Percentiles rank a stretch among this genome's conserved stretches.
These are phyloP conservation scores for Eretmochelys imbricata DNA, from an alignment of 2,113 vertebrate genomes.

Conservation along the genomic window DNA sequence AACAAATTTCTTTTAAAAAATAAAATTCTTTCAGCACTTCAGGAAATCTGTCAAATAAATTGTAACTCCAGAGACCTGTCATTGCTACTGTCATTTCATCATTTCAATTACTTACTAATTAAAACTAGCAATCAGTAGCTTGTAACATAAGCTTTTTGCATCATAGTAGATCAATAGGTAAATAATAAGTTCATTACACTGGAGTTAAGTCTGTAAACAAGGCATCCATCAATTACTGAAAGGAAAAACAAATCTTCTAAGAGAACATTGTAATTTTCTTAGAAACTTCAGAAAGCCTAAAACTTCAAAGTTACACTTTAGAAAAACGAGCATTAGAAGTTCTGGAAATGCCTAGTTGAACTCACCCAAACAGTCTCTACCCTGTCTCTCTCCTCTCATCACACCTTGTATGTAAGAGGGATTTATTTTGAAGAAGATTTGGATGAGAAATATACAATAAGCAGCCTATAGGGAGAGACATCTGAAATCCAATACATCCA, in stretches of 20 bases:
- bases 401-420: neutral
- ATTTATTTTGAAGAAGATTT: neutral
- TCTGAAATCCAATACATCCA: neutral
- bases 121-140: neutral
- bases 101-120: conserved; percentile 13
- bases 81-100: neutral
- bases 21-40: neutral
- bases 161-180: neutral
- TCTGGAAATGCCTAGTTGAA: neutral
- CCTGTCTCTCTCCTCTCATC: neutral
- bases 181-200: neutral
- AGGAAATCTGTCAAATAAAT: neutral
- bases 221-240: neutral
- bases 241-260: neutral
- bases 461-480: neutral
- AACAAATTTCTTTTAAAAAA: neutral
- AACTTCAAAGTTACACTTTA: neutral
- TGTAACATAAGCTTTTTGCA: neutral
- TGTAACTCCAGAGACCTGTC: neutral
- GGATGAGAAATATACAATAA: neutral
- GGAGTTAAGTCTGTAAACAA: neutral
- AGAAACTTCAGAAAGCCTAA: neutral
- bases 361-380: neutral
- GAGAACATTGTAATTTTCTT: fast-evolving
- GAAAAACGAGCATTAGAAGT: neutral